These are phyloP conservation scores for Acrocephalus scirpaceus DNA, from an alignment of 2,797 vertebrate genomes.

Conservation along the genomic window DNA sequence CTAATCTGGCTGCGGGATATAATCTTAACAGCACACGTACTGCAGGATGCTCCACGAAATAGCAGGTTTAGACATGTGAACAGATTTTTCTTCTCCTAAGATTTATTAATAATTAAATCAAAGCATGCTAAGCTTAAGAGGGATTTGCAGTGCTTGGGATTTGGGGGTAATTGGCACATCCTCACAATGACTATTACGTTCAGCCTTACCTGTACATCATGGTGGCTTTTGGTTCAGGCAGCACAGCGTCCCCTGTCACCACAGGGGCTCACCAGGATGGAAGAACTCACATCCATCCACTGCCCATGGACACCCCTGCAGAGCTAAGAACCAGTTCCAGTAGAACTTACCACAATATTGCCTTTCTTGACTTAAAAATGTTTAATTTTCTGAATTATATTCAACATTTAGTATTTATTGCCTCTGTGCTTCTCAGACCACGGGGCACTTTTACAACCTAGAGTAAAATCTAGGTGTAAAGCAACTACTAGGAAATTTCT, in stretches of 20 bases:
- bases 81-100: background rate
- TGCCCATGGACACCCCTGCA: background rate
- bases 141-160: slow-evolving; percentile 16
- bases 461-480: background rate
- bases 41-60: background rate
- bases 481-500: background rate
- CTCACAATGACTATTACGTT: accelerated
- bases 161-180: background rate
- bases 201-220: background rate
- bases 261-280: background rate
- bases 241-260: background rate
- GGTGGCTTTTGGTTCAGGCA: background rate
- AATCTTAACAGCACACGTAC: slow-evolving; percentile 1
- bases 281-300: background rate
- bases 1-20: slow-evolving; percentile 47
- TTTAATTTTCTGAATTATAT: background rate
- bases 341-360: background rate
- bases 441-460: background rate
- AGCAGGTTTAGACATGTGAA: slow-evolving; percentile 34
- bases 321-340: background rate
- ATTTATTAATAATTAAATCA: slow-evolving; percentile 57
- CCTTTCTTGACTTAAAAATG: background rate
- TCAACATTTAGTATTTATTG: background rate
- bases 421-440: background rate
- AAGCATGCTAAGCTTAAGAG: slow-evolving; percentile 20